Conservation (phyloP, 2,888 invertebrate species). For the Invenusta paracnida region DNA sequence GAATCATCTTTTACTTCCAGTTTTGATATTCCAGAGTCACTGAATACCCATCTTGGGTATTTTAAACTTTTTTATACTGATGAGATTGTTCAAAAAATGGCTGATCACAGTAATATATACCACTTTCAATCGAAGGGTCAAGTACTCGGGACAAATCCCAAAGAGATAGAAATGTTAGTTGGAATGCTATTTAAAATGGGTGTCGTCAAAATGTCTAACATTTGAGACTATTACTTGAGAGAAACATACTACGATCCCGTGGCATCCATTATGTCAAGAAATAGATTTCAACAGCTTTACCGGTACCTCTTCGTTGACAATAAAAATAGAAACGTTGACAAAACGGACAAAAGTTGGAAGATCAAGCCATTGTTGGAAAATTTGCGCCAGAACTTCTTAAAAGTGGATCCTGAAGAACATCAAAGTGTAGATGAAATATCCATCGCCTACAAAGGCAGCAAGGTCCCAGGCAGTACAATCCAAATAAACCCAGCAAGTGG, state of each 20-base stretch:
- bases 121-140: conserved; percentile 42
- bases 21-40: conserved; percentile 38
- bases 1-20: conserved; percentile 36
- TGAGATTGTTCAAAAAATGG: conserved; percentile 39
- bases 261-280: conserved; percentile 32
- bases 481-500: conserved; percentile 46
- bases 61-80: conserved; percentile 41
- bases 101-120: conserved; percentile 44
- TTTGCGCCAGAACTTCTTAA: conserved; percentile 40
- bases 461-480: conserved; percentile 43
- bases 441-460: conserved; percentile 44
- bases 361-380: conserved; percentile 45
- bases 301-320: conserved; percentile 46
- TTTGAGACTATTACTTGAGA: not conserved
- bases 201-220: conserved; percentile 38
- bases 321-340: conserved; percentile 16
- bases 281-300: conserved; percentile 42
- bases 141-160: conserved; percentile 38
- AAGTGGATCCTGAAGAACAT: conserved; percentile 41
- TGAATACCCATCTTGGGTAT: conserved; percentile 41
- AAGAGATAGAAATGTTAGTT: conserved; percentile 40
- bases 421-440: conserved; percentile 45
- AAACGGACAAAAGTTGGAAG: conserved; percentile 42
- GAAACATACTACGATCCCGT: not conserved
- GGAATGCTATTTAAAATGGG: conserved; percentile 44